Base-by-base conservation (phyloP, 2,888 invertebrate species). In the Dimorphilus gyrociliatus region DNA sequence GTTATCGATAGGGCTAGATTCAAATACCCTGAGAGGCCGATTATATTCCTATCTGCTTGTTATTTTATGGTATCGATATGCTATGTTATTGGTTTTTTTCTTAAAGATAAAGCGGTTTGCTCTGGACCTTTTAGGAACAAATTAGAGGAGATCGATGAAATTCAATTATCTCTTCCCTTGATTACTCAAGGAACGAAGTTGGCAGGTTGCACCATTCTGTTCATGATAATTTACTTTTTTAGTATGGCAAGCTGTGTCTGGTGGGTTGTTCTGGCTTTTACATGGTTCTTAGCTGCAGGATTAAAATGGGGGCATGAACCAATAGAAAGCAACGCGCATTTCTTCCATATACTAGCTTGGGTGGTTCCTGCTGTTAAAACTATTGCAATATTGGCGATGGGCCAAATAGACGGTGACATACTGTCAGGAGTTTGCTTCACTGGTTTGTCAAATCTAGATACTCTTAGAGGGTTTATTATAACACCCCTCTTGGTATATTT, bases 241-340 rank as follows among this genome's bases (percentile, higher is more conserved):
- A 80, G 81, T 55, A 88, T 88, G 84, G 85, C 88, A 16, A 84
- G 84, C 26, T 84, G 81, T 56, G 82, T 90, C 52, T 90, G 92
- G 90, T 92, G 90, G 90, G 86, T 90, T 30, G 76, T 90, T 47
- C 67, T 92, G 51, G 86, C 90, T 13, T 70, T 92, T 40, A 88
- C 90, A 32, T 92, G 90, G 90, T 90, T 88, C 65, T 67, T 92
- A 52, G 85, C 88, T 24, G 88, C 90, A 37, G 88, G 88, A 19
- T 71, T 90, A 35, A 90, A 90, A 66, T 92, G 90, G 90, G 88
- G 88, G 25, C 86, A 88, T 63, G 92, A 92, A 69, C 90, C 90
- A 21, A 90, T 92, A 53, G 88, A 88, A 67, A 82, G 85, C 31
- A 84, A 90, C 65, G 86, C 88, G 8, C 85, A 88, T 64, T 85